Conservation (phyloP, 2,888 invertebrate genomes). For the Acleris holmiana region DNA sequence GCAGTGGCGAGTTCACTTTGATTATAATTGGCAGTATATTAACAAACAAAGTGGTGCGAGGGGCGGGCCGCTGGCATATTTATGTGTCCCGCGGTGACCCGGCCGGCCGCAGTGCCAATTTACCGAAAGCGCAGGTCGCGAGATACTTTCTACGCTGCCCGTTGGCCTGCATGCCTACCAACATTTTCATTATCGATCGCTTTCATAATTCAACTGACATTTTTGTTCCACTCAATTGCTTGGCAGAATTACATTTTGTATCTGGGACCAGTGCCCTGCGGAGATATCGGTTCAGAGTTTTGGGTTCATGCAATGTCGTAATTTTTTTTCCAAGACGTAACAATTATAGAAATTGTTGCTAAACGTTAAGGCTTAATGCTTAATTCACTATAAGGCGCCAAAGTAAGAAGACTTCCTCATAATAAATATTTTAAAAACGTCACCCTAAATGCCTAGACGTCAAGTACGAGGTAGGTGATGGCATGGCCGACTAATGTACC, state of each 20-base stretch:
- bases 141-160: constrained; percentile 77
- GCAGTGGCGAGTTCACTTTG: constrained; percentile 71
- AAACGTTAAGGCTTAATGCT: too few relatives aligned
- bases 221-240: constrained; percentile 77
- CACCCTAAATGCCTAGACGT: too few relatives aligned
- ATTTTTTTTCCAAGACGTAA: not conserved
- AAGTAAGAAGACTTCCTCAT: too few relatives aligned
- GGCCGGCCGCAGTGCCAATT: constrained; percentile 62
- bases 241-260: constrained; percentile 52
- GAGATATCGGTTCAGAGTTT: constrained; percentile 26
- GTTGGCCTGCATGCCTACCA: constrained; percentile 60
- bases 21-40: constrained; percentile 77
- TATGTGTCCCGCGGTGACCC: constrained; percentile 78
- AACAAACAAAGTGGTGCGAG: constrained; percentile 77
- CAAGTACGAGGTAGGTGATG: too few relatives aligned
- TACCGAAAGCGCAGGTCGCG: constrained; percentile 76
- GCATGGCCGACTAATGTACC: too few relatives aligned
- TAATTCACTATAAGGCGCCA: too few relatives aligned
- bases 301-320: constrained; percentile 7
- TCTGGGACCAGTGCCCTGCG: constrained; percentile 14
- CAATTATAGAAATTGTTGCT: not conserved
- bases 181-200: constrained; percentile 81
- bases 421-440: too few relatives aligned
- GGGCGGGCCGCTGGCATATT: constrained; percentile 77
- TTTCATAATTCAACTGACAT: constrained; percentile 82